Evolutionary conservation across 2,888 invertebrate species (phyloP).

Genomic region (Fragum fragum): DNA sequence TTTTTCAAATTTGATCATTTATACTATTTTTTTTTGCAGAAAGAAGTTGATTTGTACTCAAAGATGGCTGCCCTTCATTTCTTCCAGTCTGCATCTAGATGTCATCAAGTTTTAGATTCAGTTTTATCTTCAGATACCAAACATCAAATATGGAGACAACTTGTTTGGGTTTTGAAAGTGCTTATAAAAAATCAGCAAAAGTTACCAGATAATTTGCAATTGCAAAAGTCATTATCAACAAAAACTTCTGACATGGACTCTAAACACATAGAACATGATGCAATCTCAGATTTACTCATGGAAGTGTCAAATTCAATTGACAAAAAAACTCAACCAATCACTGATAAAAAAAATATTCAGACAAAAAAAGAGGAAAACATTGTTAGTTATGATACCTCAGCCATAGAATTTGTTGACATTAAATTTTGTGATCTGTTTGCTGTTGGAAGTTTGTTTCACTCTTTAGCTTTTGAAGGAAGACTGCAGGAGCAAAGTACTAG

Average conservation of each 20-base stretch:
- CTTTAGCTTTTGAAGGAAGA: constrained; percentile 49
- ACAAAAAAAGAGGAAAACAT: not conserved
- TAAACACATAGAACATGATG: no score
- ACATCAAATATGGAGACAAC: constrained; percentile 48
- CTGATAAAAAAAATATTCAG: not conserved
- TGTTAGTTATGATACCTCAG: not conserved
- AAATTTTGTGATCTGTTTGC: not conserved
- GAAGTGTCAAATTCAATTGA: no score
- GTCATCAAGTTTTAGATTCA: constrained; percentile 31
- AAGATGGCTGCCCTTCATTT: constrained; percentile 54
- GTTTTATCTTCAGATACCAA: constrained; percentile 37
- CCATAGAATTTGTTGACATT: not conserved
- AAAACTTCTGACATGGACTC: not conserved
- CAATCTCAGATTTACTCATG: no score
- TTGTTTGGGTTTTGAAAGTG: constrained; percentile 33
- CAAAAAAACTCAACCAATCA: no score
- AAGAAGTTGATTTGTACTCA: constrained; percentile 23
- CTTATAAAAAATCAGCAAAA: no score
- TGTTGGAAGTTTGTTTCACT: constrained; percentile 41
- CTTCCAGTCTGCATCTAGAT: constrained; percentile 44
- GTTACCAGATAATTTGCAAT: no score
- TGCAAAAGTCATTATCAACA: not conserved
- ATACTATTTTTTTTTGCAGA: not conserved
- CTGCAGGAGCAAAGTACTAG: constrained; percentile 43
- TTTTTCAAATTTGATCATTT: no score